Conservation (phyloP, 2,113 vertebrate genomes). For the Shinisaurus crocodilurus region DNA sequence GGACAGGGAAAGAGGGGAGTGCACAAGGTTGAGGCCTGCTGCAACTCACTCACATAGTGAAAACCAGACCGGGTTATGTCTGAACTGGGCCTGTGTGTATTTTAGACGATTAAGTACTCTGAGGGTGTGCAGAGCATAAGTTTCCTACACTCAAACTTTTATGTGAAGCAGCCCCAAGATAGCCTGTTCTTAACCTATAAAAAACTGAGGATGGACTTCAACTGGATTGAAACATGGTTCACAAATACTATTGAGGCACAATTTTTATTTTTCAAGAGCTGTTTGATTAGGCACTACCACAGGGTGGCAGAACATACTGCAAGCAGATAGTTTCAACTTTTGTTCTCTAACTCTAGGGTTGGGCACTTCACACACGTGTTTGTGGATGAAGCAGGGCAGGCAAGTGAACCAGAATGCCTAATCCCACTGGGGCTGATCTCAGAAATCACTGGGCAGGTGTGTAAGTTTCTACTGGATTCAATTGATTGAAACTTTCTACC, state of each 20-base stretch:
- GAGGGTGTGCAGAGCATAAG: neutral
- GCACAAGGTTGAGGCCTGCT: neutral
- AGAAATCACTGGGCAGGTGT: conserved; percentile 88
- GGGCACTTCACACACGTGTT: conserved; percentile 95
- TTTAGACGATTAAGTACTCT: neutral
- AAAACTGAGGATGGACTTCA: neutral
- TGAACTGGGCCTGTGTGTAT: neutral
- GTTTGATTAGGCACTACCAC: conserved; percentile 10
- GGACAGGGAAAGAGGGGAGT: neutral
- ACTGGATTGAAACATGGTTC: neutral
- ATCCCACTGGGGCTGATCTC: conserved; percentile 92
- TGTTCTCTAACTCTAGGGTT: conserved; percentile 74
- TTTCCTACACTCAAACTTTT: neutral
- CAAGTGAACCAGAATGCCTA: conserved; percentile 91
- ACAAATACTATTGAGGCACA: neutral
- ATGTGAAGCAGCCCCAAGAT: neutral
- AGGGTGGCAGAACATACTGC: conserved; percentile 55
- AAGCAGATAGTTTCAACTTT: conserved; percentile 8
- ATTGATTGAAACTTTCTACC: neutral
- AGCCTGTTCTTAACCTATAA: neutral
- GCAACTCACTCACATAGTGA: neutral
- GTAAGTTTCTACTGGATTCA: neutral
- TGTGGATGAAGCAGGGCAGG: conserved; percentile 96
- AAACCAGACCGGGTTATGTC: neutral
- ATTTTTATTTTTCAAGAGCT: neutral